phyloP scores from a whole-genome alignment of 2,888 invertebrate genomes.

The Augiades crinisus region DNA sequence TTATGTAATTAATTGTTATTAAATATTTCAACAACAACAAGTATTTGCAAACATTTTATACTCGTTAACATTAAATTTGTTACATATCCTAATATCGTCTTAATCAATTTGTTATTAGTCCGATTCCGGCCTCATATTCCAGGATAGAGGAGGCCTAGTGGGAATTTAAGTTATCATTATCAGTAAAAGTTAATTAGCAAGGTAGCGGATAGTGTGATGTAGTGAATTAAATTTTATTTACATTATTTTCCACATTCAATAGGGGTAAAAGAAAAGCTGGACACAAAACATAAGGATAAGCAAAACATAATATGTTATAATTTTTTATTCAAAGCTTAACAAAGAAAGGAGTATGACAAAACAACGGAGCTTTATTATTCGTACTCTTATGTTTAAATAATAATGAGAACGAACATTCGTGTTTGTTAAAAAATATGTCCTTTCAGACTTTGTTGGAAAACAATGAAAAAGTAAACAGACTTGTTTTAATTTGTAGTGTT shows the following conservation, averaged over 20 bases:
- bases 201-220: too few relatives aligned
- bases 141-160: too few relatives aligned
- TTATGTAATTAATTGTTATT: not conserved
- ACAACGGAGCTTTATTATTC: conserved; percentile 9
- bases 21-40: not conserved
- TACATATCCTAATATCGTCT: too few relatives aligned
- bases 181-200: too few relatives aligned
- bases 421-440: conserved; percentile 7
- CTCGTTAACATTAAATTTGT: too few relatives aligned
- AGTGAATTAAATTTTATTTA: too few relatives aligned
- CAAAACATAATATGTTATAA: not conserved
- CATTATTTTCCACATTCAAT: too few relatives aligned
- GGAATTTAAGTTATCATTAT: too few relatives aligned
- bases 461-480: not conserved
- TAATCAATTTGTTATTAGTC: too few relatives aligned
- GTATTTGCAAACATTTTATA: not conserved
- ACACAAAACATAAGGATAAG: too few relatives aligned
- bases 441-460: not conserved
- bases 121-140: too few relatives aligned
- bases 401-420: conserved; percentile 14
- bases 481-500: not conserved
- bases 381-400: conserved; percentile 7
- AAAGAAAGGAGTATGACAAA: conserved; percentile 1
- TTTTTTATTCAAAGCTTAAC: not conserved
- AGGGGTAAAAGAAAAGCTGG: too few relatives aligned